Conservation (phyloP, 1,140 invertebrate species). For the Drosophila arawakana region DNA sequence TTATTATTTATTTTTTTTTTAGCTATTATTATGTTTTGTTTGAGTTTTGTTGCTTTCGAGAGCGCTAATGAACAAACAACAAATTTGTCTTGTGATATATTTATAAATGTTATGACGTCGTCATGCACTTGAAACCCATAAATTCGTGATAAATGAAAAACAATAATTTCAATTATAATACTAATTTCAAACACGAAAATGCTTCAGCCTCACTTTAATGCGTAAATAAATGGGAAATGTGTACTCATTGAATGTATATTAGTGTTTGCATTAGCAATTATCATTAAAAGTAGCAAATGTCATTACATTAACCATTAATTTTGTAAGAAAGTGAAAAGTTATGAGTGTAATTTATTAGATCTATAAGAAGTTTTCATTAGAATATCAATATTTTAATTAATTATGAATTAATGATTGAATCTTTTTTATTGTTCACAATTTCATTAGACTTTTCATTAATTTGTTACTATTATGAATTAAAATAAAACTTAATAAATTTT, state of each 20-base stretch:
- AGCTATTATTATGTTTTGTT: conserved; percentile 9
- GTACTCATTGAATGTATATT: not conserved
- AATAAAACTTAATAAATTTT: not conserved
- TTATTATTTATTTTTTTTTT: not conserved
- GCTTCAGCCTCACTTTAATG: not conserved
- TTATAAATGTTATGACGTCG: conserved; percentile 20
- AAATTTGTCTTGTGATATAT: not conserved
- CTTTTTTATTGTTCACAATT: too few relatives aligned
- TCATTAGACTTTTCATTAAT: too few relatives aligned
- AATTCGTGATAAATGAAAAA: not conserved
- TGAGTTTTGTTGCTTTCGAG: conserved; percentile 24
- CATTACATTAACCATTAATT: too few relatives aligned
- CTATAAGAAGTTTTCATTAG: too few relatives aligned
- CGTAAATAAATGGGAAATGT: not conserved
- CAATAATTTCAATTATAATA: not conserved
- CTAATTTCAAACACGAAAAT: not conserved
- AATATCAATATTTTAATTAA: too few relatives aligned
- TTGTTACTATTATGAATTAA: not conserved
- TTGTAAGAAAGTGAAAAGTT: too few relatives aligned
- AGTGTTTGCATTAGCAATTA: not conserved
- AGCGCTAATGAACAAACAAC: conserved; percentile 37
- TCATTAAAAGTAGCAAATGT: too few relatives aligned
- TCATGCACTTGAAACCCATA: conserved; percentile 13
- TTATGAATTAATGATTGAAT: too few relatives aligned
- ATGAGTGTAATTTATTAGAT: too few relatives aligned